Percentiles rank a stretch among this genome's conserved stretches.
phyloP scores from a whole-genome alignment of 2,797 vertebrate species.

The Pseudochirops cupreus region DNA sequence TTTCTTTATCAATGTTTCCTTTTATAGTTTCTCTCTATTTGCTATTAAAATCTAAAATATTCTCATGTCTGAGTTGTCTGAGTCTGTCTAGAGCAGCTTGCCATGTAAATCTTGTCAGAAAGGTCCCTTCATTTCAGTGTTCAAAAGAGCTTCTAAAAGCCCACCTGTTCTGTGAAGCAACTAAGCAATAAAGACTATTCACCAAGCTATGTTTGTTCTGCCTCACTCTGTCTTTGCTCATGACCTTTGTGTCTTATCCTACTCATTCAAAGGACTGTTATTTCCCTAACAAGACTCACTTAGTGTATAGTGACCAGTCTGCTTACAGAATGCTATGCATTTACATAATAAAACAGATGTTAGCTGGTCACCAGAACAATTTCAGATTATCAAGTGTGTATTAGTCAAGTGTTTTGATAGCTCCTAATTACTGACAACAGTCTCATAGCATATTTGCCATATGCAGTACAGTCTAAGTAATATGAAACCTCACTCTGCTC shows the following conservation, averaged over 20 bases:
- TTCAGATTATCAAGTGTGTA: constrained; percentile 75
- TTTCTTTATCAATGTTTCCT: neutral
- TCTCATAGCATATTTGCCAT: constrained; percentile 48
- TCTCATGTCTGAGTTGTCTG: constrained; percentile 7
- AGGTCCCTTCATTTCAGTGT: constrained; percentile 12
- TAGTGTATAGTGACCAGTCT: neutral
- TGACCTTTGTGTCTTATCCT: constrained; percentile 33
- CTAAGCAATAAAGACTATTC: constrained; percentile 35
- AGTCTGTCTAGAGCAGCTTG: constrained; percentile 55
- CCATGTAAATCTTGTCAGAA: constrained; percentile 56
- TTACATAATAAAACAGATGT: constrained; percentile 71
- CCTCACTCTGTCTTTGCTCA: neutral
- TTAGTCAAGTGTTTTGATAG: constrained; percentile 72
- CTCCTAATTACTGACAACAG: constrained; percentile 75
- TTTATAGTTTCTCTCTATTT: neutral
- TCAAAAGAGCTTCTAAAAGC: constrained; percentile 58
- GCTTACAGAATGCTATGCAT: constrained; percentile 36
- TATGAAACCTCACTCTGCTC: constrained; percentile 55
- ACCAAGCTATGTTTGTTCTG: neutral
- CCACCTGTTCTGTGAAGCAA: constrained; percentile 59
- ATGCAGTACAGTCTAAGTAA: constrained; percentile 58
- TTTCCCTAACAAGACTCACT: constrained; percentile 3
- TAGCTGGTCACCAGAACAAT: constrained; percentile 52
- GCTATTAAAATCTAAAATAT: neutral
- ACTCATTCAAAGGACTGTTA: constrained; percentile 32